Evolutionary conservation across 2,113 vertebrate genomes (phyloP).

Genomic region (Brachirus orientalis): DNA sequence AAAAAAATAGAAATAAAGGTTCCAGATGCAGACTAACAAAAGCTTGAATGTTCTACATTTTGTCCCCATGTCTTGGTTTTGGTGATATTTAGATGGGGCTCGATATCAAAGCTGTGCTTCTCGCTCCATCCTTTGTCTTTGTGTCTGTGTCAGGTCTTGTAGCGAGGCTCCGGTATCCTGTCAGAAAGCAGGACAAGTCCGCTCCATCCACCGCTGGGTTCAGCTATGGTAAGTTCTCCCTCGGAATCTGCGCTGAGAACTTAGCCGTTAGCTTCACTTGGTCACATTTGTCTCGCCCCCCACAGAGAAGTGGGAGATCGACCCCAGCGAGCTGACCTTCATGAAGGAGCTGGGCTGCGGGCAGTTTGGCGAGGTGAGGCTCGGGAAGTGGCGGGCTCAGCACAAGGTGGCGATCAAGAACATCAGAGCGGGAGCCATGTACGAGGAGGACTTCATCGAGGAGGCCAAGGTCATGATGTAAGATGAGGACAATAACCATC

Average conservation of each 20-base stretch:
- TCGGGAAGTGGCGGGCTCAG: constrained; percentile 93
- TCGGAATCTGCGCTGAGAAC: neutral
- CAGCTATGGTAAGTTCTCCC: constrained; percentile 88
- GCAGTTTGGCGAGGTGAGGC: constrained; percentile 90
- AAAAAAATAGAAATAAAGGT: no score
- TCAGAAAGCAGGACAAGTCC: constrained; percentile 81
- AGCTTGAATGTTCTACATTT: no score
- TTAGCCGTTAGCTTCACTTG: neutral
- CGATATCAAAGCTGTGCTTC: neutral
- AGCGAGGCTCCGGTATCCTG: constrained; percentile 90
- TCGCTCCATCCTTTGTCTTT: neutral
- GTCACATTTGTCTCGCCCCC: neutral
- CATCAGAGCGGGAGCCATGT: constrained; percentile 92
- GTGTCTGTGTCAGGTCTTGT: constrained; percentile 84
- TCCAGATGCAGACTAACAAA: no score
- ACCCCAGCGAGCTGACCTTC: constrained; percentile 92
- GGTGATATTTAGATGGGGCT: neutral
- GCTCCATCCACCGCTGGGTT: constrained; percentile 93
- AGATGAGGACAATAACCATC: constrained; percentile 7
- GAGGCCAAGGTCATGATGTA: constrained; percentile 98
- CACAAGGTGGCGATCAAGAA: constrained; percentile 96
- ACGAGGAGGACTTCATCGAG: constrained; percentile 96
- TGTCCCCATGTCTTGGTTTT: no score
- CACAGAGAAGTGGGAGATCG: constrained; percentile 81
- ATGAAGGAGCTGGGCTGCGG: constrained; percentile 95